Percentiles rank a stretch among this genome's conserved stretches.
Evolutionary conservation across 1,140 invertebrate genomes (phyloP).

Genomic region (Pseudomyrmex flavicornis): DNA sequence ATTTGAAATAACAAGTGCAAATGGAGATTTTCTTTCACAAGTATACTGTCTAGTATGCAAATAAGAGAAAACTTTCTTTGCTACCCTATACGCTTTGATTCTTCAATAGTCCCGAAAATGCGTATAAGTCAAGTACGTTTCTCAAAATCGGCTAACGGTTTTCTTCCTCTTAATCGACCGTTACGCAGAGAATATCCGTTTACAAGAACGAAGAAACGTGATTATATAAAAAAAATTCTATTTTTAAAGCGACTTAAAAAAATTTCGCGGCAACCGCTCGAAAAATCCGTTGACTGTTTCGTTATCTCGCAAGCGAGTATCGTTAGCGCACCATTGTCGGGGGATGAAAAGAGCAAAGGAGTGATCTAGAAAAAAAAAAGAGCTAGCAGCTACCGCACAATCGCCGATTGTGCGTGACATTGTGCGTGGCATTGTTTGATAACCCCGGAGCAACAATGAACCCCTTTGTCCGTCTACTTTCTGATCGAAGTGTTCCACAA

Average conservation of each 20-base stretch:
- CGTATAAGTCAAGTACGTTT: not conserved
- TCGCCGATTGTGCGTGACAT: slow-evolving; percentile 59
- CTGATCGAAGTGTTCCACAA: slow-evolving; percentile 47
- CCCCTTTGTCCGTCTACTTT: slow-evolving; percentile 50
- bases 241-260: slow-evolving; percentile 27
- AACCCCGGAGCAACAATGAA: slow-evolving; percentile 67
- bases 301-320: slow-evolving; percentile 65
- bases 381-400: slow-evolving; percentile 50
- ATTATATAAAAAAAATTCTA: not conserved
- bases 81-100: not conserved
- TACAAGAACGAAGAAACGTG: slow-evolving; percentile 16
- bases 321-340: slow-evolving; percentile 73
- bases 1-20: no score
- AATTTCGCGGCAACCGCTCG: slow-evolving; percentile 23
- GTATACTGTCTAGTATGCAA: no score
- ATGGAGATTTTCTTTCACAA: no score
- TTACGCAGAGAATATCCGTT: slow-evolving; percentile 17
- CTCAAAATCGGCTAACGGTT: slow-evolving; percentile 23
- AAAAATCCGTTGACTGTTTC: slow-evolving; percentile 64
- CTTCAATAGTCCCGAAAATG: slow-evolving; percentile 10
- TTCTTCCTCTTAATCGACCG: slow-evolving; percentile 12
- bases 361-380: slow-evolving; percentile 62
- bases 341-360: slow-evolving; percentile 31
- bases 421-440: slow-evolving; percentile 74
- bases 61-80: no score